Conservation (phyloP, 2,113 vertebrate genomes). For the Indicator indicator region DNA sequence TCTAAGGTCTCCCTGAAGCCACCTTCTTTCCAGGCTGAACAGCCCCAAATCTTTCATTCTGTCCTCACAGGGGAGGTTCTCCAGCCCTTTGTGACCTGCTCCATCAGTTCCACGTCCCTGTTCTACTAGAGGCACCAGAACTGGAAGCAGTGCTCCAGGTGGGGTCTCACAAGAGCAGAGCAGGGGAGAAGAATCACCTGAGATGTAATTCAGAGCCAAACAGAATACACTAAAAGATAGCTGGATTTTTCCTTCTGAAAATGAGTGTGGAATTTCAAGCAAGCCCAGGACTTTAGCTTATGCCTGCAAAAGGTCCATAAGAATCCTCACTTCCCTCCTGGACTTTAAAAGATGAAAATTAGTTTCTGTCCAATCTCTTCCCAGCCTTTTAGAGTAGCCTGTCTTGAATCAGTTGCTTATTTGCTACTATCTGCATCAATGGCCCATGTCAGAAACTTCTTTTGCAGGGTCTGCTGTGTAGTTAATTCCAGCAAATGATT, state of each 20-base stretch:
- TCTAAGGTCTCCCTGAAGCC: no score
- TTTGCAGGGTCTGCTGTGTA: neutral
- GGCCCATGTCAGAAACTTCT: neutral
- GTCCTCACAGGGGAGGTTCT: no score
- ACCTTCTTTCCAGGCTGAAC: no score
- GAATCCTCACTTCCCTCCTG: neutral
- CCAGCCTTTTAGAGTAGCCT: neutral
- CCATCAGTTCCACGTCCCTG: no score
- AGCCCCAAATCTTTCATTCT: no score
- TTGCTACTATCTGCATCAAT: neutral
- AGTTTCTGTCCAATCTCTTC: neutral
- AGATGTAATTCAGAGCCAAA: neutral
- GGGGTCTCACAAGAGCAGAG: no score
- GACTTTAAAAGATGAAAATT: neutral
- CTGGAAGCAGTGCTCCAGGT: no score
- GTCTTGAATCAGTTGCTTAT: neutral
- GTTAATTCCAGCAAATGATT: constrained; percentile 13
- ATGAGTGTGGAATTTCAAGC: neutral
- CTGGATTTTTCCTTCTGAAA: neutral
- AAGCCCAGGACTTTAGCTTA: neutral
- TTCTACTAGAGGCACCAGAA: no score
- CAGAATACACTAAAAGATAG: neutral
- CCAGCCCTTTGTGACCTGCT: no score
- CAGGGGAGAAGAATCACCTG: no score
- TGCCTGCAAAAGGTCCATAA: neutral